Evolutionary conservation across 2,113 vertebrate species (phyloP).

Genomic region (Phrynosoma blainvillii): DNA sequence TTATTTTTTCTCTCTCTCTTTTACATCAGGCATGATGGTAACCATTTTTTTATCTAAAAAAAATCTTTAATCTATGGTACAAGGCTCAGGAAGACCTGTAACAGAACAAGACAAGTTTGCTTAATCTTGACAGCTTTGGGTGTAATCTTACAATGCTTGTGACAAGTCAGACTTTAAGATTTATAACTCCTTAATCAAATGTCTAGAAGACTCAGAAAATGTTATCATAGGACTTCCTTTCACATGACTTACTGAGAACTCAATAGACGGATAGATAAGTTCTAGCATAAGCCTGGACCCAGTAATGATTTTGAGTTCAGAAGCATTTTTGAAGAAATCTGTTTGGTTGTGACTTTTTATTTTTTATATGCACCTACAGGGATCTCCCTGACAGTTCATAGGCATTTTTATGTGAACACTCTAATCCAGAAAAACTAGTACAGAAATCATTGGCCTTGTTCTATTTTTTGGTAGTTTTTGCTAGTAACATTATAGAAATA

Average conservation of each 20-base stretch:
- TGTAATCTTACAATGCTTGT: slow-evolving; percentile 86
- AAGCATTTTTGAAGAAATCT: slow-evolving; percentile 66
- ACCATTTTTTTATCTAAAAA: slow-evolving; percentile 78
- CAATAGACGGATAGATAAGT: slow-evolving; percentile 86
- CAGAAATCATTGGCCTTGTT: slow-evolving; percentile 42
- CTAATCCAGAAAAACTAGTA: slow-evolving; percentile 14
- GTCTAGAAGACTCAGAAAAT: slow-evolving; percentile 87
- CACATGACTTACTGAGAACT: slow-evolving; percentile 85
- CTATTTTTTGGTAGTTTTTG: slow-evolving; percentile 49
- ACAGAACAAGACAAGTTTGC: slow-evolving; percentile 88
- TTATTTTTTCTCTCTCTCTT: slow-evolving; percentile 29
- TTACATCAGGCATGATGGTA: slow-evolving; percentile 75
- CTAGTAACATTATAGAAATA: slow-evolving; percentile 60
- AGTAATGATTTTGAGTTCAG: slow-evolving; percentile 76
- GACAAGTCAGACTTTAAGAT: slow-evolving; percentile 88
- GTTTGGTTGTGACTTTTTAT: slow-evolving; percentile 41
- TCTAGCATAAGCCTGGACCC: slow-evolving; percentile 71
- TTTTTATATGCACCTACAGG: slow-evolving; percentile 4
- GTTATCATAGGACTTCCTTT: slow-evolving; percentile 86
- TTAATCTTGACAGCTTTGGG: slow-evolving; percentile 89
- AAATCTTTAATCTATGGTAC: slow-evolving; percentile 86
- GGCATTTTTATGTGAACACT: not conserved
- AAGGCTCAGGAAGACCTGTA: slow-evolving; percentile 84
- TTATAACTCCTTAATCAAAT: slow-evolving; percentile 91
- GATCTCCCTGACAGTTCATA: slow-evolving; percentile 44